Evolutionary conservation across 1,140 invertebrate genomes (phyloP).

Genomic region (Pygmarrhopalites habei): DNA sequence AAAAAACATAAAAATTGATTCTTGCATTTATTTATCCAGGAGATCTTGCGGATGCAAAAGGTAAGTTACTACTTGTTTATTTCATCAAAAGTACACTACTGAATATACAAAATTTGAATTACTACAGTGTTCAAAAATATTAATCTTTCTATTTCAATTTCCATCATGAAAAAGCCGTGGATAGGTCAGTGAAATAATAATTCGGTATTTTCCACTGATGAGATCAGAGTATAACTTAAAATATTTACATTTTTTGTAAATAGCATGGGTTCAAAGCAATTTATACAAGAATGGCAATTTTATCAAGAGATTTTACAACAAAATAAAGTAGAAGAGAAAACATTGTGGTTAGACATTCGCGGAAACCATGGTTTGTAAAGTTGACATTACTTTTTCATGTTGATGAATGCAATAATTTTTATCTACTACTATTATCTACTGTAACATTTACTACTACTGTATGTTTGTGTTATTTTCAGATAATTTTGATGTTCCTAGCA

Average conservation of each 20-base stretch:
- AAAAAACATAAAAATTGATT: too few relatives aligned
- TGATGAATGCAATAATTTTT: background rate
- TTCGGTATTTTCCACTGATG: constrained; percentile 50
- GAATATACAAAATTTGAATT: too few relatives aligned
- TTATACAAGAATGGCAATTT: constrained; percentile 72
- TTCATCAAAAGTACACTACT: too few relatives aligned
- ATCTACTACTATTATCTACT: constrained; percentile 1
- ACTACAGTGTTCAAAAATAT: too few relatives aligned
- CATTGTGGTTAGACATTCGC: constrained; percentile 80
- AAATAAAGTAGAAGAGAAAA: constrained; percentile 59
- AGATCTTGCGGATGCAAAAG: background rate
- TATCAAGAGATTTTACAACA: constrained; percentile 67
- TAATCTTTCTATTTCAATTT: too few relatives aligned
- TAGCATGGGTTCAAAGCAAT: constrained; percentile 74
- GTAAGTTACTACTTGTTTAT: too few relatives aligned
- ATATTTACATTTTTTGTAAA: too few relatives aligned
- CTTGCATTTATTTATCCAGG: constrained; percentile 36
- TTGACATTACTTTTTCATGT: background rate
- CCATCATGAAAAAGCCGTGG: background rate
- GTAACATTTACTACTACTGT: constrained; percentile 25
- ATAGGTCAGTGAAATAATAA: too few relatives aligned
- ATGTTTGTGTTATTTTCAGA: constrained; percentile 56
- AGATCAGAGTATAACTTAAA: constrained; percentile 85
- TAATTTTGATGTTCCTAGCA: constrained; percentile 74
- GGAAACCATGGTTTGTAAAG: constrained; percentile 82